A percentile compares a stretch with the other conserved stretches of the same genome.
These are phyloP conservation scores for Nephrotoma appendiculata DNA, from an alignment of 2,888 invertebrate species.

Conservation along the genomic window DNA sequence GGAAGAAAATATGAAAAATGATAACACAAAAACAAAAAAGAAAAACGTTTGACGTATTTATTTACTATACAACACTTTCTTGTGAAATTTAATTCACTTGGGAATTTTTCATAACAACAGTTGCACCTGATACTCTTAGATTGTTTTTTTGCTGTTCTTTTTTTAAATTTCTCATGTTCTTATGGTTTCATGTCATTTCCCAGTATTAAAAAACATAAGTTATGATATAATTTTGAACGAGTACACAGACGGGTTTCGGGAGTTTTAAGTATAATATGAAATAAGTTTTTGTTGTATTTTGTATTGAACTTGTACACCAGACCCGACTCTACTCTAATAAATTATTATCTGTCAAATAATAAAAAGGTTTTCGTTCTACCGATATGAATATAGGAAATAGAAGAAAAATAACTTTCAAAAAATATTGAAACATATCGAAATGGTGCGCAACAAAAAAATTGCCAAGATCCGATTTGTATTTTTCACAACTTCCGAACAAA, in stretches of 20 bases:
- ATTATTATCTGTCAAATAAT: not conserved
- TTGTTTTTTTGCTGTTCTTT: not conserved
- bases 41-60: not conserved
- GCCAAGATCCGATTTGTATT: not conserved
- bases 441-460: not conserved
- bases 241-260: not conserved
- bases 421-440: not conserved
- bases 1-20: not conserved
- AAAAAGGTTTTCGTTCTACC: not conserved
- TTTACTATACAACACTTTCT: not conserved
- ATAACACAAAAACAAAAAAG: not conserved
- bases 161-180: not conserved
- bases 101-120: not conserved
- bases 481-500: not conserved
- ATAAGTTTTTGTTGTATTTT: not conserved
- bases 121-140: not conserved
- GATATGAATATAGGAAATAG: not conserved
- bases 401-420: not conserved
- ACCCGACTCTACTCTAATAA: not conserved
- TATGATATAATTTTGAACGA: not conserved
- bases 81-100: not conserved
- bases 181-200: not conserved
- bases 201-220: not conserved
- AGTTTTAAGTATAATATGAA: not conserved
- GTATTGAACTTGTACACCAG: not conserved